These are phyloP conservation scores for Saguinus imperator DNA, from an alignment of 2,113 vertebrate species.

Conservation along the genomic window DNA sequence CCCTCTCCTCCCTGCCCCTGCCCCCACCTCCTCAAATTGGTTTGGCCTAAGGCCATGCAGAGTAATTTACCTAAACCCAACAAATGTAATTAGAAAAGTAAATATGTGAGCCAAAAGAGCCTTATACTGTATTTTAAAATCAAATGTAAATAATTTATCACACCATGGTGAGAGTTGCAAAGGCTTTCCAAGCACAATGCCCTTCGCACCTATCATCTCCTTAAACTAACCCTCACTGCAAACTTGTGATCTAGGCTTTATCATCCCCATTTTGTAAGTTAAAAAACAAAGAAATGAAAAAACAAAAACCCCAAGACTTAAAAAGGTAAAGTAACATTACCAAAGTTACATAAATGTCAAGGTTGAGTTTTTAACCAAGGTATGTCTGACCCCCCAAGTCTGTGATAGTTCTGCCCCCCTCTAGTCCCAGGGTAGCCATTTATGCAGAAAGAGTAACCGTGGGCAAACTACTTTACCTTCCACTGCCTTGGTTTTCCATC, in stretches of 20 bases:
- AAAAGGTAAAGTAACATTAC: background rate
- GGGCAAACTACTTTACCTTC: background rate
- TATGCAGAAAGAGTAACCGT: background rate
- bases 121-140: background rate
- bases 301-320: background rate
- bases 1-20: background rate
- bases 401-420: background rate
- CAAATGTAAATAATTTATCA: background rate
- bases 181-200: background rate
- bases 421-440: background rate
- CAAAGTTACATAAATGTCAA: background rate
- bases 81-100: constrained; percentile 29
- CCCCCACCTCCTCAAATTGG: background rate
- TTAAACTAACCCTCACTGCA: background rate
- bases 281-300: background rate
- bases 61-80: background rate
- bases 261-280: background rate
- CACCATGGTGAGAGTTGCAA: background rate
- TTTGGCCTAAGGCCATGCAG: background rate
- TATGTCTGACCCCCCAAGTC: background rate
- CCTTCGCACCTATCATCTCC: background rate
- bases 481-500: background rate
- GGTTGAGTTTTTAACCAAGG: background rate
- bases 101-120: background rate
- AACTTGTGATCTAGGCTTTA: background rate